phyloP scores from a whole-genome alignment of 2,113 vertebrate genomes.

The Calidris pugnax region DNA sequence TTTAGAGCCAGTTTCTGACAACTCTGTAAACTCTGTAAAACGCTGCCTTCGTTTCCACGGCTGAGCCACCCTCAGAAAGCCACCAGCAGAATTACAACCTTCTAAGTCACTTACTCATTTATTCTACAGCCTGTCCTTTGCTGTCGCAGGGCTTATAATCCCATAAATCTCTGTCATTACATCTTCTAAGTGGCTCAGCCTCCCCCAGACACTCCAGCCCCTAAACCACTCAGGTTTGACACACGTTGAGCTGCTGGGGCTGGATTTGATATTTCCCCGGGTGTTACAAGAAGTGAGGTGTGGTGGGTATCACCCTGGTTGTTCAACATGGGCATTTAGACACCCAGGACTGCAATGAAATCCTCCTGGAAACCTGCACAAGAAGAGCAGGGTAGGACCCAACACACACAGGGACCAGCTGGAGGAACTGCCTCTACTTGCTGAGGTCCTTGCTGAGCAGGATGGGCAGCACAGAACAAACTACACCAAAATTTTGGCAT shows the following conservation, averaged over 20 bases:
- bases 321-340: not conserved
- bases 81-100: not conserved
- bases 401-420: fast-evolving
- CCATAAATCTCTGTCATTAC: not conserved
- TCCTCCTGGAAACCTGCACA: not conserved
- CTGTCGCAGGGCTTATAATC: not conserved
- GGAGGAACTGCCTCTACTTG: not conserved
- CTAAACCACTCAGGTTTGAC: fast-evolving
- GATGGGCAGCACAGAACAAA: too few species aligned
- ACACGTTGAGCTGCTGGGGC: not conserved
- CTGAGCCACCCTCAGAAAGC: not conserved
- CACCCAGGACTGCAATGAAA: fast-evolving
- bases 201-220: not conserved
- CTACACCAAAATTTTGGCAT: too few species aligned
- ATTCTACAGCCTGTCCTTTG: not conserved
- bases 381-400: not conserved
- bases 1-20: not conserved
- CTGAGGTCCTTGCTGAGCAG: not conserved
- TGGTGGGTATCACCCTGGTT: not conserved
- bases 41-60: fast-evolving
- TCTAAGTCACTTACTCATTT: not conserved
- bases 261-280: fast-evolving
- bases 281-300: not conserved
- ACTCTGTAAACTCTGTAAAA: not conserved
- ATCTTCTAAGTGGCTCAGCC: not conserved